These are phyloP conservation scores for Ceratosolen fusciceps DNA, from an alignment of 1,140 invertebrate species.

Conservation along the genomic window DNA sequence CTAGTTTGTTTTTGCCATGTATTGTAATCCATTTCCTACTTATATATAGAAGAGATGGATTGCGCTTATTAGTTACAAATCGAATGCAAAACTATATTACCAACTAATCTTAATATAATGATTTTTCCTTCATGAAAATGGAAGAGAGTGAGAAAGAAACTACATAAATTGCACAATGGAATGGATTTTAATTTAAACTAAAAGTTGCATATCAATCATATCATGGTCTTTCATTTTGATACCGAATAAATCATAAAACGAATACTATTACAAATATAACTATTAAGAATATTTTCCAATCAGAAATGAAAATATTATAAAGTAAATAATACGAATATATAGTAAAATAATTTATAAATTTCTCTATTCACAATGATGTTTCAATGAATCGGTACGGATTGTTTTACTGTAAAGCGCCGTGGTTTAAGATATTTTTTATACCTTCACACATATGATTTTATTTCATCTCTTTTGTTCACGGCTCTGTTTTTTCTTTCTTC, in stretches of 20 bases:
- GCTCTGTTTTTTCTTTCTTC: too few species aligned
- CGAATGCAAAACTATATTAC: too few species aligned
- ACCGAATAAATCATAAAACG: not conserved
- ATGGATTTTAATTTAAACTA: not conserved
- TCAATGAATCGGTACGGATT: too few species aligned
- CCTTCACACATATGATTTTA: too few species aligned
- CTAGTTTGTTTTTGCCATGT: not conserved
- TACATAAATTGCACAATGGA: not conserved
- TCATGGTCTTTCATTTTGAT: not conserved
- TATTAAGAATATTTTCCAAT: not conserved
- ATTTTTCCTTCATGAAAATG: too few species aligned
- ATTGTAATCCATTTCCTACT: not conserved
- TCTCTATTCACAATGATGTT: too few species aligned
- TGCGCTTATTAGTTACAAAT: too few species aligned
- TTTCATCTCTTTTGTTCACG: too few species aligned
- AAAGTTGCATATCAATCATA: conserved; percentile 38
- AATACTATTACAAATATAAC: conserved; percentile 1
- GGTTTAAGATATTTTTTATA: too few species aligned
- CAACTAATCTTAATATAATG: too few species aligned
- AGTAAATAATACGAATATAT: conserved; percentile 5
- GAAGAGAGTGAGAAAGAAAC: too few species aligned
- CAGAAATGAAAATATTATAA: not conserved
- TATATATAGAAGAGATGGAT: not conserved
- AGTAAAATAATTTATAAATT: not conserved
- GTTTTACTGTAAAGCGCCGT: too few species aligned